A percentile compares a stretch with the other conserved stretches of the same genome.
Conservation (phyloP, 2,113 vertebrate species). For the Microcebus griseorufus region DNA sequence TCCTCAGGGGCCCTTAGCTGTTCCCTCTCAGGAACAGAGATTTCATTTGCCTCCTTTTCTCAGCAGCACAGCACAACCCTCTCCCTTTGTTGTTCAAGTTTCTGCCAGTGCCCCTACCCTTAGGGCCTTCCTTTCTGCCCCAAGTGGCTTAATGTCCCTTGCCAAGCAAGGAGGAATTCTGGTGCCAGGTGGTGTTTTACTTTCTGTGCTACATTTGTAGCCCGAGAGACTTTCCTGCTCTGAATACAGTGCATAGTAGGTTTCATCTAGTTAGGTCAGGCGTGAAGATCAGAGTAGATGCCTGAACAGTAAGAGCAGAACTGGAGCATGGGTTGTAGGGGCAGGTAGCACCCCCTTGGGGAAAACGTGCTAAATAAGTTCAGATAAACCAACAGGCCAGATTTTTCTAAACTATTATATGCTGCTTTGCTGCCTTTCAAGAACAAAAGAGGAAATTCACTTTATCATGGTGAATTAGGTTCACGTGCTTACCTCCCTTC, state of each 20-base stretch:
- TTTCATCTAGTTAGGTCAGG: neutral
- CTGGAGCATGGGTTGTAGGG: no score
- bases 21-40: neutral
- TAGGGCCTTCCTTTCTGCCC: neutral
- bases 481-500: neutral
- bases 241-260: neutral
- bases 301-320: neutral
- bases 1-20: neutral
- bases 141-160: neutral
- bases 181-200: neutral
- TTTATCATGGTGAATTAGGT: neutral
- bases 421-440: neutral
- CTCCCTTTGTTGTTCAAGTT: neutral
- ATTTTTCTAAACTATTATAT: neutral
- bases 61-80: neutral
- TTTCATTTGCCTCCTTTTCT: neutral
- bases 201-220: neutral
- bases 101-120: neutral
- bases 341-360: neutral
- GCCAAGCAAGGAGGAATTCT: neutral
- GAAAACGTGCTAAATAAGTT: neutral
- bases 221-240: neutral
- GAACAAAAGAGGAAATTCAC: neutral
- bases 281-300: neutral
- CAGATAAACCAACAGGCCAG: neutral